Conservation (phyloP, 2,797 vertebrate genomes). For the Phoebastria nigripes region DNA sequence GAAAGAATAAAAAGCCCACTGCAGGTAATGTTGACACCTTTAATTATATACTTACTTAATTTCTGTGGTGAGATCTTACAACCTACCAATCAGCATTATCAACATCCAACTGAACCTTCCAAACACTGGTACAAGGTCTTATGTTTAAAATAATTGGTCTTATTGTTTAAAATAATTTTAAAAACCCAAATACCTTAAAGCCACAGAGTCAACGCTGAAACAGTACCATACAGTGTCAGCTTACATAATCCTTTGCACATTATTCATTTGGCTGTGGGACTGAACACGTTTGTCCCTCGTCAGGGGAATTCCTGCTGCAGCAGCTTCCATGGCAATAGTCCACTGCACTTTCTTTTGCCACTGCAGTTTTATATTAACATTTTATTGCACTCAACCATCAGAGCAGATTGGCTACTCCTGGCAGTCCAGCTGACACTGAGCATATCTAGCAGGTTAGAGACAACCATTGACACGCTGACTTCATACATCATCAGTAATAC, state of each 20-base stretch:
- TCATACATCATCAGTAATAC: neutral
- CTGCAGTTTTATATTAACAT: neutral
- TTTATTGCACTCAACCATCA: neutral
- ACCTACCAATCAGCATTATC: neutral
- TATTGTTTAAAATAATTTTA: neutral
- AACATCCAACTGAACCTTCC: neutral
- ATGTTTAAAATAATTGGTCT: neutral
- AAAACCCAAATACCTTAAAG: neutral
- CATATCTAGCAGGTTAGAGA: neutral
- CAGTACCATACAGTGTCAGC: rapidly evolving
- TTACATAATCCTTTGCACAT: neutral
- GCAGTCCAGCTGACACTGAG: neutral
- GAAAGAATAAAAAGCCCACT: neutral
- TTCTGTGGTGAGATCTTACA: neutral
- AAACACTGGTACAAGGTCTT: neutral
- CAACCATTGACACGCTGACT: neutral
- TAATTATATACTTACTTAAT: neutral
- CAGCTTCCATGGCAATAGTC: neutral
- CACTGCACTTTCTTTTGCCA: neutral
- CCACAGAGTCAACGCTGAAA: neutral
- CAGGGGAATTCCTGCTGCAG: neutral
- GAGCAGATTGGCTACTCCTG: neutral
- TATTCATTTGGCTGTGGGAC: neutral
- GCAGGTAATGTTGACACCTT: neutral
- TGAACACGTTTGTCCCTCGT: neutral